Base-by-base conservation (phyloP, 1,140 invertebrate genomes). In the Drosophila sturtevanti region DNA sequence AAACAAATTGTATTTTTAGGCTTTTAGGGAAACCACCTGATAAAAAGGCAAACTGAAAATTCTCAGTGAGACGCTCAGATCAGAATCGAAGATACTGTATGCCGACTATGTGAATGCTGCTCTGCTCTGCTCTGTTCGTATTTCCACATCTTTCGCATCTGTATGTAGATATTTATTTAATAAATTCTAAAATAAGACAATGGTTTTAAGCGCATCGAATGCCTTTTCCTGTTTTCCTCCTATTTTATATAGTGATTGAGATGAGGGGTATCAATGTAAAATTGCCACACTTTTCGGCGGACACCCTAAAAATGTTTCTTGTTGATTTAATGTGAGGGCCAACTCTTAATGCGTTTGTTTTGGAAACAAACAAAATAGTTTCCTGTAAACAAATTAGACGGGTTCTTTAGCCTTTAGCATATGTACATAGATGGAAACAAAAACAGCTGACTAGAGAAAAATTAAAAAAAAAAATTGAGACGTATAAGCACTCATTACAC, bases 21-120 rank as follows among this genome's bases (percentile, higher is more conserved):
- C 73, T 61, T 80, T 89, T 84, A 79, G 84, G 84, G 89, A 77
- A 89, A 89, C 84, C 84, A 89, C 84, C 84, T 89, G 84, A 89
- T 89, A 89, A 84, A 84, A 63, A 66, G 51, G 65, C 55, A 63
- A 67, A 66, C 66, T 67, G 52, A 54, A 81, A 72, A 82, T 63
- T 67, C 55, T 77, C 63, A 51, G 61, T 61, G 74, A 62, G 62
- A 60, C 64, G 52, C 59, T 52, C 31, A 44, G 65, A 35, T 48
- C 35, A 16, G 59, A 65, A 18, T 31, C 56, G 35, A 55, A 31
- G 71, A 44, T 85, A 84, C 51, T 68, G 73, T 80, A 70, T 63
- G 48, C 41, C 12, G 14, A 44, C 3, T 44, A 16, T 44, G 12
- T 11, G 35, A 12, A 11, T 38, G 37, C 12, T n/a, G n/a, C n/a